phyloP scores from a whole-genome alignment of 2,888 invertebrate genomes.

The Brachypalpus laphriformis region DNA sequence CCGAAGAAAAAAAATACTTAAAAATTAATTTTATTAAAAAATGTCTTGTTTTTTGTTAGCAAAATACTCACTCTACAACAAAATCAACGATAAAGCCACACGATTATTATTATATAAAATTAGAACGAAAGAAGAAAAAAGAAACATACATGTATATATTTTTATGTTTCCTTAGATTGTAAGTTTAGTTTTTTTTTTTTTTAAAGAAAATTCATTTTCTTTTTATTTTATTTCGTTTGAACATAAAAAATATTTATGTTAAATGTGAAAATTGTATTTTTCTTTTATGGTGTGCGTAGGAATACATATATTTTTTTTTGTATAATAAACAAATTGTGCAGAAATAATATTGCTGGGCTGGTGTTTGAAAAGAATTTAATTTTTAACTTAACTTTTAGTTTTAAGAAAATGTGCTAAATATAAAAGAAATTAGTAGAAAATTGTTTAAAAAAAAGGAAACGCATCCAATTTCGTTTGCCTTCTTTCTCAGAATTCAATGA shows the following conservation, averaged over 20 bases:
- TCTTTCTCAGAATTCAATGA: slow-evolving; percentile 29
- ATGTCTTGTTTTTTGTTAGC: slow-evolving; percentile 48
- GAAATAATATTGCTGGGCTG: slow-evolving; percentile 38
- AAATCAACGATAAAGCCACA: slow-evolving; percentile 80
- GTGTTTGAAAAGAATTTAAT: slow-evolving; percentile 2
- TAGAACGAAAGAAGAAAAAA: slow-evolving; percentile 73
- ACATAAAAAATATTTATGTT: neutral
- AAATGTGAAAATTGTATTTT: slow-evolving; percentile 29
- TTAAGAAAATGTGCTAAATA: slow-evolving; percentile 25
- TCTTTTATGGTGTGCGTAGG: slow-evolving; percentile 43
- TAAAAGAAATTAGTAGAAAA: neutral
- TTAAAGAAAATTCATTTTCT: slow-evolving; percentile 43
- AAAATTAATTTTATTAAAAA: slow-evolving; percentile 38
- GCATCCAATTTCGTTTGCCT: slow-evolving; percentile 38
- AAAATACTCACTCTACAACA: slow-evolving; percentile 77
- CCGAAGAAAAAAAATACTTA: slow-evolving; percentile 14
- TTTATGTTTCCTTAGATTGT: slow-evolving; percentile 71
- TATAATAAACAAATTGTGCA: slow-evolving; percentile 30
- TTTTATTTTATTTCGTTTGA: too few relatives aligned
- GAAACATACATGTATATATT: slow-evolving; percentile 73
- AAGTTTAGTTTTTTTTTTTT: slow-evolving; percentile 32
- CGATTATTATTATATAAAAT: slow-evolving; percentile 75
- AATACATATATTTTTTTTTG: slow-evolving; percentile 51
- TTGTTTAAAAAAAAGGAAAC: slow-evolving; percentile 6
- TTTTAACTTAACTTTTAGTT: slow-evolving; percentile 45